These are phyloP conservation scores for Spialia ferax DNA, from an alignment of 2,888 invertebrate species.

Conservation along the genomic window DNA sequence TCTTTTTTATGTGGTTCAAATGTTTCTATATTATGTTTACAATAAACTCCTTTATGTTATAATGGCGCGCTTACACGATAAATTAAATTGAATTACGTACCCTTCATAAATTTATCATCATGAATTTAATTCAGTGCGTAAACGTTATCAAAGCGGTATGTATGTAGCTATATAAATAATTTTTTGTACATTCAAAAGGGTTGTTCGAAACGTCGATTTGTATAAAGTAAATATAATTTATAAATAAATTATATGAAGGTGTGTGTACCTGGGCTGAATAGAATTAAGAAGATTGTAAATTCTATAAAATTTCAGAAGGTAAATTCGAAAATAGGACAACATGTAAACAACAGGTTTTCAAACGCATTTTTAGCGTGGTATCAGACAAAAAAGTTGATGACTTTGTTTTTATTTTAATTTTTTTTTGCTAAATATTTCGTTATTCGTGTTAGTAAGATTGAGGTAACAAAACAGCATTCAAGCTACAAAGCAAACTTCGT, in stretches of 20 bases:
- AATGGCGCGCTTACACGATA: constrained; percentile 8
- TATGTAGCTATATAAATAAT: constrained; percentile 49
- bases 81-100: constrained; percentile 18
- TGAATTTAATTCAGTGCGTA: constrained; percentile 29
- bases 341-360: neutral
- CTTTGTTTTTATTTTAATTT: neutral
- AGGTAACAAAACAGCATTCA: too few relatives aligned
- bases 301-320: constrained; percentile 13
- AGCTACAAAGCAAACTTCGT: too few relatives aligned
- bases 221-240: constrained; percentile 44
- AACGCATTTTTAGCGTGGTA: neutral
- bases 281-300: constrained; percentile 31
- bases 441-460: too few relatives aligned
- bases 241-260: constrained; percentile 34
- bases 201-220: constrained; percentile 45
- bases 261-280: constrained; percentile 32
- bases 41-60: neutral
- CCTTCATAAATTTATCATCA: constrained; percentile 14
- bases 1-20: too few relatives aligned
- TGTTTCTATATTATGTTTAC: neutral
- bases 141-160: constrained; percentile 25
- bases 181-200: constrained; percentile 64
- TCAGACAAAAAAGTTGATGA: neutral
- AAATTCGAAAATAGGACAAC: constrained; percentile 17
- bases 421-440: too few relatives aligned